Conservation (phyloP, 2,113 vertebrate species). For the Mesoclemmys tuberculata region DNA sequence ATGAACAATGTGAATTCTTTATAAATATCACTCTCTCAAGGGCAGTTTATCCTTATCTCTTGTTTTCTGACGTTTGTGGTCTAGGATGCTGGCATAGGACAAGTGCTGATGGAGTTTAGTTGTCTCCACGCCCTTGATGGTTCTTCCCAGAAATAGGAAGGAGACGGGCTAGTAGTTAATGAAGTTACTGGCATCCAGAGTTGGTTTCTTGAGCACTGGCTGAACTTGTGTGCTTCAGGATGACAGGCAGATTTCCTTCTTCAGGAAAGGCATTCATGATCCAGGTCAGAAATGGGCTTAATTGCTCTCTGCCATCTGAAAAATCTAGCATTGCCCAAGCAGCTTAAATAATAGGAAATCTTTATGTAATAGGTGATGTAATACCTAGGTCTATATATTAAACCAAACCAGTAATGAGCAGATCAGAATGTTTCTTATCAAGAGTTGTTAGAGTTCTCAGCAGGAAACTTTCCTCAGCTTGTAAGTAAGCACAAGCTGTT, state of each 20-base stretch:
- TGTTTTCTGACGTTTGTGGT: neutral
- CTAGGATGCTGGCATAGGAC: neutral
- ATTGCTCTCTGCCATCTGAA: neutral
- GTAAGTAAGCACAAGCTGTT: neutral
- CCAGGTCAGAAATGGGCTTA: neutral
- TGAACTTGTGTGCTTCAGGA: neutral
- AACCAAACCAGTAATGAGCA: neutral
- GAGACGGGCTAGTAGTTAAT: neutral
- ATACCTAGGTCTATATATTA: neutral
- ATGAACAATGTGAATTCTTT: neutral
- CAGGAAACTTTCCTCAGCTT: neutral
- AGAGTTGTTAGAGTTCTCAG: neutral
- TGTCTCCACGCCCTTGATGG: neutral
- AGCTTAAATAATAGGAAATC: neutral
- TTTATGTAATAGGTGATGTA: neutral
- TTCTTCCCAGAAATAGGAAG: neutral
- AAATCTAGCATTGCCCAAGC: neutral
- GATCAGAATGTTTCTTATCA: neutral
- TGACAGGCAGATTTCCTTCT: fast-evolving
- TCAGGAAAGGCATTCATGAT: fast-evolving
- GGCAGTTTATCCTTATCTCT: neutral
- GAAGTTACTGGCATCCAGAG: neutral
- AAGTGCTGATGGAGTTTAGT: neutral
- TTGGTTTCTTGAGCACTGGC: neutral
- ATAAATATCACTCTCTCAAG: neutral